A percentile compares a stretch with the other conserved stretches of the same genome.
These are phyloP conservation scores for Patiria pectinifera DNA, from an alignment of 53 echinoderm and acorn worm genomes.

Conservation along the genomic window DNA sequence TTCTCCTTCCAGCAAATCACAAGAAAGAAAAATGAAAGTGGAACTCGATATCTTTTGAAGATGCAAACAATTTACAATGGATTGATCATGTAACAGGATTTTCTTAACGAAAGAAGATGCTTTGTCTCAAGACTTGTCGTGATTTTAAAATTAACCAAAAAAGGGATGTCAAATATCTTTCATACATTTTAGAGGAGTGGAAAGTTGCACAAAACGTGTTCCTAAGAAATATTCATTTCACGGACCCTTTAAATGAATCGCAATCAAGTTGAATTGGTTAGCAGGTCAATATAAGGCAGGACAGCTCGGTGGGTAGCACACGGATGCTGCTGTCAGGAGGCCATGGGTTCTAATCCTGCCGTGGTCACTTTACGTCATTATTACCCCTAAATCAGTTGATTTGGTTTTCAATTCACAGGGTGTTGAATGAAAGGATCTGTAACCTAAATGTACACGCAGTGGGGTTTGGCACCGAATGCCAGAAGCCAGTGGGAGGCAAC, in stretches of 20 bases:
- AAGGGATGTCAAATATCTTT: too few relatives aligned
- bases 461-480: background rate
- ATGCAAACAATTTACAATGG: too few relatives aligned
- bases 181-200: too few relatives aligned
- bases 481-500: background rate
- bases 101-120: too few relatives aligned
- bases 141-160: too few relatives aligned
- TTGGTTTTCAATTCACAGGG: constrained; percentile 13
- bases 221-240: background rate
- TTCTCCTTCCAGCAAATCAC: too few relatives aligned
- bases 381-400: background rate
- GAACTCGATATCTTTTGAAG: too few relatives aligned
- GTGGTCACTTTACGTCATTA: background rate
- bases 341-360: background rate
- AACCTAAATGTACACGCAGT: background rate
- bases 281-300: background rate
- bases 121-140: too few relatives aligned
- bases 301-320: background rate
- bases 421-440: constrained; percentile 25
- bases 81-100: too few relatives aligned
- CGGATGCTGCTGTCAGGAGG: background rate
- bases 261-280: background rate
- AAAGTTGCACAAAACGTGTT: too few relatives aligned
- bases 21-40: too few relatives aligned
- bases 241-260: background rate